Base-by-base conservation (phyloP, 2,888 invertebrate species). In the Drosophila borealis region DNA sequence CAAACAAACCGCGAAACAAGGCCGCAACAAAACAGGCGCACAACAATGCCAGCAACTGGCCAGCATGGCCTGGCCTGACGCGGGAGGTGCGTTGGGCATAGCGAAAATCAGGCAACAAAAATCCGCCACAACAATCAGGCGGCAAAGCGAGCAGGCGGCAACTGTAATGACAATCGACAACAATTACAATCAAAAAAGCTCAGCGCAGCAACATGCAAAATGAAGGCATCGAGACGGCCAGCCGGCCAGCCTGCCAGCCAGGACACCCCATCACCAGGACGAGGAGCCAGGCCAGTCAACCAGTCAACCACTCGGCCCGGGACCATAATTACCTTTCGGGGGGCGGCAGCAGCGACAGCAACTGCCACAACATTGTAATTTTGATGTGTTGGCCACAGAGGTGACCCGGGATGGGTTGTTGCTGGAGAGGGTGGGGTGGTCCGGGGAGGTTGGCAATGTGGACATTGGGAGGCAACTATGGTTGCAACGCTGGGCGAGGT, bases 91-190 rank as follows among this genome's bases (percentile, higher is more conserved):
- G 29, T 34, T 21, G n/a, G 10, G 5, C 29, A 34, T 45, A 37
- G 57, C 57, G 55, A 77, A 80, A 81, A 77, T 86, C 81, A 80
- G 80, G 82, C 71, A 71, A 70, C 80, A 86, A 85, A 80, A 80
- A 79, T 88, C 62, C 37, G 59, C 82, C 80, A 53, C 70, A 71
- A 70, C 88, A 76, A 78, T 78, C 67, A 54, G 65, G 74, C 48
- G 60, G 74, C 50, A 37, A 42, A 61, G 60, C 45, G 59, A 45
- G 61, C 54, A 66, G 64, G 54, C 78, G 72, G 78, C 78, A 83
- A 80, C 76, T 70, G 89, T 89, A 89, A 89, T 84, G 83, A 87
- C 83, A 84, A 84, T 84, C 88, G 89, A 84, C 89, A 84, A 84
- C 89, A 84, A 84, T 84, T 84, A 84, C 89, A 87, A 89, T 84